Evolutionary conservation across 2,113 vertebrate species (phyloP), one percentile per base, ranked within the genome.

Genomic region (Crotalus viridis): DNA sequence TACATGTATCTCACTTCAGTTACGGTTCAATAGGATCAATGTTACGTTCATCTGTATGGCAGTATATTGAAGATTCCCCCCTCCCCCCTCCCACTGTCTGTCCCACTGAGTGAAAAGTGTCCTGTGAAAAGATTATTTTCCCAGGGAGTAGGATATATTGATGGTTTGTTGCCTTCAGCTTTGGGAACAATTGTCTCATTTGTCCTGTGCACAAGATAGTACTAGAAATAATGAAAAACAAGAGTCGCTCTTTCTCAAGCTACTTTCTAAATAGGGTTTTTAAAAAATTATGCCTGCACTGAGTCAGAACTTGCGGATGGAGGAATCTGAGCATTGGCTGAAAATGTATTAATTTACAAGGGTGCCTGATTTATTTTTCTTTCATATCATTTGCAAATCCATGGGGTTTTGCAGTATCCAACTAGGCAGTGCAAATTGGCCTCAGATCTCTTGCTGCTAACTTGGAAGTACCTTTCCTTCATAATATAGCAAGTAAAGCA

Each of bases 281-380:
- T 2, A 28, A 69, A 33, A 15, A 69, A 64, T 57, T 46, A 46
- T 22, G 15, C 43, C n/a, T 48, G 26, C 26, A 33, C 46, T 39
- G 28, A 54, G 10, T 54, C 9, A 43, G 22, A 13, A 54, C 51
- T 19, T 43, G 57, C 17, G 39, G 22, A 88, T 69, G 57, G 26
- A 64, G 0, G 28, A 51, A 54, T 51, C 64, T n/a, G 10, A 69
- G 81, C 26, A 91, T 56, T 59, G 19, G 4, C 43, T n/a, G 46
- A 61, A 87, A 61, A 87, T 69, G 7, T 54, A 69, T 88, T 92
- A 69, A 88, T 92, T 22, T 92, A 88, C 57, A 33, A 54, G n/a
- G 57, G 46, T 64, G 55, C 43, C 91, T 59, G 54, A n/a, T 64
- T 52, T 91, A 33, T 64, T 59, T 52, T 90, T 89, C 10, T 55